Evolutionary conservation across 2,888 invertebrate species (phyloP).

Genomic region (Eurois occulta): DNA sequence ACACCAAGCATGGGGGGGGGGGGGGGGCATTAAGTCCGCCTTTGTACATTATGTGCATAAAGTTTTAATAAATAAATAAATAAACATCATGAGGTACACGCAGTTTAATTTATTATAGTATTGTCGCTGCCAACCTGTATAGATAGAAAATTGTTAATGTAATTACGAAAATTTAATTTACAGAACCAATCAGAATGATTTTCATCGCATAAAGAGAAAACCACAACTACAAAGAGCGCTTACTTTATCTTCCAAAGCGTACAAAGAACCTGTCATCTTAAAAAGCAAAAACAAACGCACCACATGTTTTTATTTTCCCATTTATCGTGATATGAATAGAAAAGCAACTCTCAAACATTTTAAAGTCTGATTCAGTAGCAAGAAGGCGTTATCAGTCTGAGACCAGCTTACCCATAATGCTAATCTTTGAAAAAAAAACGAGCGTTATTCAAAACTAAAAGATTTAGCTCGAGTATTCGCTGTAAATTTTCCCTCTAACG

Average conservation of each 20-base stretch:
- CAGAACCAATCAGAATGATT: not conserved
- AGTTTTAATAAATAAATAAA: no score
- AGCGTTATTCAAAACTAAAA: conserved; percentile 70
- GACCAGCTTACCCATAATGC: conserved; percentile 63
- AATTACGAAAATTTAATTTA: not conserved
- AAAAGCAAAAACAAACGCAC: not conserved
- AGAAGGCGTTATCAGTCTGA: conserved; percentile 57
- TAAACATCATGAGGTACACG: no score
- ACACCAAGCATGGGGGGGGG: no score
- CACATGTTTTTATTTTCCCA: conserved; percentile 18
- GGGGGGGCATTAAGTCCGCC: no score
- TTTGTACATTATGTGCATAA: no score
- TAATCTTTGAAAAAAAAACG: conserved; percentile 65
- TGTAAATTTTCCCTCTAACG: conserved; percentile 74
- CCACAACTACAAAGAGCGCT: not conserved
- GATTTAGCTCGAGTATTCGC: conserved; percentile 70
- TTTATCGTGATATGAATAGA: conserved; percentile 36
- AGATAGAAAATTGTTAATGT: not conserved
- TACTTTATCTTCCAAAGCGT: not conserved
- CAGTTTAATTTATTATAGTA: no score
- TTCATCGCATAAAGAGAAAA: not conserved
- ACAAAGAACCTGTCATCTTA: conserved; percentile 13
- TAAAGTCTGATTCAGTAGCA: conserved; percentile 53
- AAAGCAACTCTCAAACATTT: conserved; percentile 37
- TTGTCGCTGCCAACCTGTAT: no score